phyloP scores from a whole-genome alignment of 2,888 invertebrate species.

The Rotaria socialis region DNA sequence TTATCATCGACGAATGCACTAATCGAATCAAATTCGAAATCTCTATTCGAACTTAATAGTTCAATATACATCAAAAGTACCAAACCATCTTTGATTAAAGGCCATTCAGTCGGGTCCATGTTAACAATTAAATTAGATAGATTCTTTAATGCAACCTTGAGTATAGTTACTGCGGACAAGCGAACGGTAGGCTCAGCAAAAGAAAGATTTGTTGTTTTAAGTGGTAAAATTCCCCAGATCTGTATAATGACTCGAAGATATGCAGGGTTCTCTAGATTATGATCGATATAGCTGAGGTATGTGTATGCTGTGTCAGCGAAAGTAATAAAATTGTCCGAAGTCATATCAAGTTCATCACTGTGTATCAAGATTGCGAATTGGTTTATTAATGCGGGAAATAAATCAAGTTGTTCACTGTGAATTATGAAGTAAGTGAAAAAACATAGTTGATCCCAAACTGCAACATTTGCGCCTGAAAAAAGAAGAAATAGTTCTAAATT shows the following conservation, averaged over 20 bases:
- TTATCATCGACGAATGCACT: background rate
- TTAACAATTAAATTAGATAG: background rate
- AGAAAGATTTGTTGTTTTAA: background rate
- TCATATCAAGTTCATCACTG: background rate
- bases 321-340: background rate
- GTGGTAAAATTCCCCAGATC: background rate
- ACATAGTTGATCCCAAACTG: background rate
- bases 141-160: background rate
- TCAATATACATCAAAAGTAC: background rate
- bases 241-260: background rate
- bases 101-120: background rate
- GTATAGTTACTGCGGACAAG: background rate
- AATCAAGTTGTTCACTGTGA: background rate
- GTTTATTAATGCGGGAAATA: background rate
- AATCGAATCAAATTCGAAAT: constrained; percentile 11
- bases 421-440: constrained; percentile 7
- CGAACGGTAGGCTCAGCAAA: background rate
- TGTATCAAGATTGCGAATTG: background rate
- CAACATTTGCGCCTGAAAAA: background rate
- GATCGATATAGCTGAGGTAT: background rate
- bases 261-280: background rate
- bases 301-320: background rate
- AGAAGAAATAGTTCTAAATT: background rate
- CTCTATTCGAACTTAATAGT: background rate
- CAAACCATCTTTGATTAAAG: background rate